These are phyloP conservation scores for Hiodon alosoides DNA, from an alignment of 2,113 vertebrate species.

Conservation along the genomic window DNA sequence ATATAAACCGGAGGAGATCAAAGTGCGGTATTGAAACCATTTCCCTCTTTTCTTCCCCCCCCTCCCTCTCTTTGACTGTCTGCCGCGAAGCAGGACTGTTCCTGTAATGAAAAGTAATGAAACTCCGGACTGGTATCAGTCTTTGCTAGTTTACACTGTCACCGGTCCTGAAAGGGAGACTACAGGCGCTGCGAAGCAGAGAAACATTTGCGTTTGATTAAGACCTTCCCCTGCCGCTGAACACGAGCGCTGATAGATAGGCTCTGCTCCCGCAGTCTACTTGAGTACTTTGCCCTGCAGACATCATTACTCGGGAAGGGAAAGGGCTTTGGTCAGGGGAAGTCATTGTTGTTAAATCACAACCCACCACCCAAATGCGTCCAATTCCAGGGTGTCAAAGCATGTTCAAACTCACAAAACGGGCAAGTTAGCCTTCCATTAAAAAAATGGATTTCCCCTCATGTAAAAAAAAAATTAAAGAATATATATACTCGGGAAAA, in stretches of 20 bases:
- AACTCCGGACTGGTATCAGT: constrained; percentile 30
- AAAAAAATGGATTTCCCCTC: too few species aligned
- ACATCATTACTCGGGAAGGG: constrained; percentile 20
- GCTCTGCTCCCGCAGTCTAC: background rate
- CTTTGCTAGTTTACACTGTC: constrained; percentile 31
- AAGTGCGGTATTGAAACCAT: constrained; percentile 37
- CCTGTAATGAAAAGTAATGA: constrained; percentile 40
- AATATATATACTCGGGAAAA: too few species aligned
- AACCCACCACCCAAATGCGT: background rate
- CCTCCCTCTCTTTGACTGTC: constrained; percentile 11
- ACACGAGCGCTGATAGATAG: constrained; percentile 28
- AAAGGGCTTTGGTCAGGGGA: constrained; percentile 3
- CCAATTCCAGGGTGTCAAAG: too few species aligned
- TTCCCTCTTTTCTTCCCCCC: constrained; percentile 27
- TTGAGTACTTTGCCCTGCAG: constrained; percentile 17
- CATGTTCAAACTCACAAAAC: too few species aligned
- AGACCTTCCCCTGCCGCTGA: constrained; percentile 33
- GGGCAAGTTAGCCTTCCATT: too few species aligned
- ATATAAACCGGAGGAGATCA: constrained; percentile 44
- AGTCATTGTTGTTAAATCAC: constrained; percentile 22
- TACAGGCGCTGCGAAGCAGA: constrained; percentile 35
- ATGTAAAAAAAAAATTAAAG: too few species aligned
- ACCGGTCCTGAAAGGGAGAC: constrained; percentile 18
- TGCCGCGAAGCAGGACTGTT: constrained; percentile 19
- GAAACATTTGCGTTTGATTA: constrained; percentile 44